Base-by-base conservation (phyloP, 2,113 vertebrate genomes). In the Salvelinus namaycush region DNA sequence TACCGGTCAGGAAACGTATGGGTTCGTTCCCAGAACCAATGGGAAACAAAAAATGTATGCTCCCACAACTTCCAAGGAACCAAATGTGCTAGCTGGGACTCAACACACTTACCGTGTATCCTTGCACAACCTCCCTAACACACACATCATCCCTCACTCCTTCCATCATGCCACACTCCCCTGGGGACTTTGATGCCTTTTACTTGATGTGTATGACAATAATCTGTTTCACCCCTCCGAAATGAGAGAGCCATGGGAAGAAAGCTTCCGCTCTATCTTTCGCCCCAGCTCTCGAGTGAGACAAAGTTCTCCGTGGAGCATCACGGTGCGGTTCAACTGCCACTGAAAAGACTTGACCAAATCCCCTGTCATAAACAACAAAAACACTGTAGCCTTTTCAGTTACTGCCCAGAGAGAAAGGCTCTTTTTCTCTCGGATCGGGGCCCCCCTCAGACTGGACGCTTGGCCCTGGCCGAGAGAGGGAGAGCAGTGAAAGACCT, bases 321-420 rank as follows among this genome's bases (percentile, higher is more conserved):
- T 93, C 92, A 90, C 92, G 1, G 76, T 86, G 88, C 76, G 91
- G 91, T 93, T 95, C 95, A 94, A 90, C 93, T 89, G 88, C 88
- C 75, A 72, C 90, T 91, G 92, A 34, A 24, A 88, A 86, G 84
- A 81, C 87, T 79, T 77, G 71, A 88, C 85, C 87, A 92, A 90
- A 93, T 93, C 93, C 90, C 90, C 86, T 88, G 90, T 89, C 86
- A 89, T 91, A 88, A 88, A 88, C 87, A 93, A 88, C 88, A 88
- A 86, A 93, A 92, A 93, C 89, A 90, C 91, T 94, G 94, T 94
- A 94, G 94, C 94, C 93, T 94, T 96, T 92, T 96, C 87, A 95
- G 91, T 93, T 80, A 92, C 91, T 90, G 83, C 84, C 79, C 72
- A 86, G 80, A 92, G 92, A 95, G 93, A 96, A 95, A 93, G 90